A percentile compares a stretch with the other conserved stretches of the same genome.
Evolutionary conservation across 2,113 vertebrate species (phyloP).

Genomic region (Loxodonta africana): DNA sequence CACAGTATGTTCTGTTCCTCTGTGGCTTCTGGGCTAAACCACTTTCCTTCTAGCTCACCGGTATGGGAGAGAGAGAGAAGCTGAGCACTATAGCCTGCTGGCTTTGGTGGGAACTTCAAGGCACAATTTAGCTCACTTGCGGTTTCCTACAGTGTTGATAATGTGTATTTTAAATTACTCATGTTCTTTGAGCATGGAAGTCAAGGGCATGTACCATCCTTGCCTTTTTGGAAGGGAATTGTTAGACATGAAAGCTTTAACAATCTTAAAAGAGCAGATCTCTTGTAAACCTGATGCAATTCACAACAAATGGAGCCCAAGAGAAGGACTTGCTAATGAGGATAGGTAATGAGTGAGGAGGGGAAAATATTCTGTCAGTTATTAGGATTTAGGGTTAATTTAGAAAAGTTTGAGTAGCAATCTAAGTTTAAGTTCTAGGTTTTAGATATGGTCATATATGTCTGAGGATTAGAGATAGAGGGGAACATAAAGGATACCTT

Average conservation of each 20-base stretch:
- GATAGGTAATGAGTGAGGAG: background rate
- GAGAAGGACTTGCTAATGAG: slow-evolving; percentile 43
- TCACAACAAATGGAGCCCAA: slow-evolving; percentile 47
- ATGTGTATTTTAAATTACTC: slow-evolving; percentile 56
- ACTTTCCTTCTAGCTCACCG: background rate
- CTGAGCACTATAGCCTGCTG: background rate
- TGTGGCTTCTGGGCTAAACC: background rate
- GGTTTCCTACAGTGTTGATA: background rate
- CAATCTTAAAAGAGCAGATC: slow-evolving; percentile 43
- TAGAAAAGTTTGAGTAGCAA: slow-evolving; percentile 4
- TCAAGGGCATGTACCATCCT: slow-evolving; percentile 44
- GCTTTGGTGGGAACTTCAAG: background rate
- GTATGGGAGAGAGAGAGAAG: background rate
- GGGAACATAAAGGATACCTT: background rate
- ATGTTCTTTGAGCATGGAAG: slow-evolving; percentile 46
- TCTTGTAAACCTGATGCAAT: slow-evolving; percentile 37
- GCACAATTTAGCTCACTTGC: background rate
- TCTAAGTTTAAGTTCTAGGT: background rate
- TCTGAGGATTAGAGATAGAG: background rate
- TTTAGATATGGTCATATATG: background rate
- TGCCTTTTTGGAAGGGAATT: slow-evolving; percentile 58
- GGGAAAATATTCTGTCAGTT: background rate
- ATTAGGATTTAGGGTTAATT: slow-evolving; percentile 2
- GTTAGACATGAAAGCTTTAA: slow-evolving; percentile 57
- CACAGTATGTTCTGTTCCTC: background rate